phyloP scores from a whole-genome alignment of 2,888 invertebrate genomes.

The Oligia latruncula region DNA sequence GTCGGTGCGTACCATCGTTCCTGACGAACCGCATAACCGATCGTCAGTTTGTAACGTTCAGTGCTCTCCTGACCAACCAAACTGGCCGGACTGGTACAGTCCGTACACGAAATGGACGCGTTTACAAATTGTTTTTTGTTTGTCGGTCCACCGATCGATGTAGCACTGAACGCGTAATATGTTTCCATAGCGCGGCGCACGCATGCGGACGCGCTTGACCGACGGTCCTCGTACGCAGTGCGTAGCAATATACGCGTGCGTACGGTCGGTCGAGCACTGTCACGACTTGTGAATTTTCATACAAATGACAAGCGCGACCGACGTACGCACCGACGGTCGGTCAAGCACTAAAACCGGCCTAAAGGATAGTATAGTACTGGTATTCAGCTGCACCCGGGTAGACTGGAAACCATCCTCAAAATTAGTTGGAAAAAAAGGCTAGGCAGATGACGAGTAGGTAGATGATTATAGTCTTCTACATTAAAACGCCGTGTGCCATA shows the following conservation, averaged over 20 bases:
- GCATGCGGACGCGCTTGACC: slow-evolving; percentile 11
- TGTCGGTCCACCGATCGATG: too few relatives aligned
- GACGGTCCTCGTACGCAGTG: slow-evolving; percentile 14
- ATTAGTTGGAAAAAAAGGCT: neutral
- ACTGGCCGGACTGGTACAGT: too few relatives aligned
- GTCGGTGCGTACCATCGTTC: too few relatives aligned
- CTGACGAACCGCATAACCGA: too few relatives aligned
- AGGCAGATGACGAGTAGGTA: neutral
- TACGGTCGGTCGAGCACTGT: slow-evolving; percentile 18
- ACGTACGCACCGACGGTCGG: slow-evolving; percentile 10
- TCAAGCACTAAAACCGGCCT: slow-evolving; percentile 11
- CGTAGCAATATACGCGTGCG: slow-evolving; percentile 20
- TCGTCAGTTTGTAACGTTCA: too few relatives aligned
- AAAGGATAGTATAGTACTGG: neutral
- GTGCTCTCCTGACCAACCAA: too few relatives aligned
- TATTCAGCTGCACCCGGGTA: neutral
- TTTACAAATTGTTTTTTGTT: too few relatives aligned
- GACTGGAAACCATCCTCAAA: neutral
- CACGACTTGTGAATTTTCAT: slow-evolving; percentile 16
- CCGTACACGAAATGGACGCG: too few relatives aligned
- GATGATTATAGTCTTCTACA: neutral
- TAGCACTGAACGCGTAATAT: too few relatives aligned
- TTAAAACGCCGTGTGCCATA: neutral
- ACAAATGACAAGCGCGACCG: neutral
- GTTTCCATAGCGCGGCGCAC: too few relatives aligned